Percentiles rank a stretch among this genome's conserved stretches.
Evolutionary conservation across 2,888 invertebrate genomes (phyloP).

Genomic region (Malthinus seriepunctatus): DNA sequence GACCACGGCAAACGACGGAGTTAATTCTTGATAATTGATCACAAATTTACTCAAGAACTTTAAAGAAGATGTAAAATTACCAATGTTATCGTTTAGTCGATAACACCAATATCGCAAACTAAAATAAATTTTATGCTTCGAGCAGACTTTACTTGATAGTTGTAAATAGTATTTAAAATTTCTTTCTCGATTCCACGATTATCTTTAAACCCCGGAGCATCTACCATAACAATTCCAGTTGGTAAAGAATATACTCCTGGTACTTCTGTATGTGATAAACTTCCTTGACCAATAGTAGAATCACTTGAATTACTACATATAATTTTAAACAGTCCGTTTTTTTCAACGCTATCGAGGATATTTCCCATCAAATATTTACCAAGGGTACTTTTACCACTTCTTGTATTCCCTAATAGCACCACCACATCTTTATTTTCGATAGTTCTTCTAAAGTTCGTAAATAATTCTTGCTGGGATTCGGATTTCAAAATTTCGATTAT

Average conservation of each 20-base stretch:
- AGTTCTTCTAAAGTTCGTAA: neutral
- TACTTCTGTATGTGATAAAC: neutral
- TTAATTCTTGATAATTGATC: constrained; percentile 5
- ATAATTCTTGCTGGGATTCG: neutral
- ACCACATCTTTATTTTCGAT: constrained; percentile 9
- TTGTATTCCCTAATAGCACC: constrained; percentile 12
- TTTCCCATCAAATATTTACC: constrained; percentile 4
- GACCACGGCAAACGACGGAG: constrained; percentile 4
- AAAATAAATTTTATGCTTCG: constrained; percentile 12
- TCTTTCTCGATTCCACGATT: constrained; percentile 15
- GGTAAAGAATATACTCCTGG: neutral
- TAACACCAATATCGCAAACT: constrained; percentile 12
- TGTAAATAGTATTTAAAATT: constrained; percentile 10
- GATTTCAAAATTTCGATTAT: neutral
- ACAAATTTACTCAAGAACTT: constrained; percentile 3
- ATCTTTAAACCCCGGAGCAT: constrained; percentile 20
- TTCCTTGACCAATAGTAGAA: neutral
- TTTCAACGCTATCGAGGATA: neutral
- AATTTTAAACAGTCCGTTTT: too few relatives aligned
- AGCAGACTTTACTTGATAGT: constrained; percentile 10
- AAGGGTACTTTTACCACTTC: constrained; percentile 18
- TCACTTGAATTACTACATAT: neutral
- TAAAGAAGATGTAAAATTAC: constrained; percentile 7
- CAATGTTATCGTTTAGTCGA: constrained; percentile 7
- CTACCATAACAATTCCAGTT: neutral